phyloP scores from a whole-genome alignment of 2,113 vertebrate species.

The Xiphorhynchus elegans region DNA sequence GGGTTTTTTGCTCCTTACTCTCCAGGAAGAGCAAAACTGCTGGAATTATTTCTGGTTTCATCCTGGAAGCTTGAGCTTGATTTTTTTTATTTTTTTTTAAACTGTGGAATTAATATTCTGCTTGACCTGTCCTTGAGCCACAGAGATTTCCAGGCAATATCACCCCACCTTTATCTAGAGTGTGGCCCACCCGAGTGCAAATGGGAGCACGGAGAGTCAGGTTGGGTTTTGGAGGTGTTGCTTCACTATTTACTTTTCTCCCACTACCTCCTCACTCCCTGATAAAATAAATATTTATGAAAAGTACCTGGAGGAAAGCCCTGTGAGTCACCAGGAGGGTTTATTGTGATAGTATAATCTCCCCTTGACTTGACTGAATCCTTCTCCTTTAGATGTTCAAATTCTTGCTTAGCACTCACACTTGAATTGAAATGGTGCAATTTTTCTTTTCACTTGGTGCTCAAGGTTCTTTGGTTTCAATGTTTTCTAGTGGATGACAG shows the following conservation, averaged over 20 bases:
- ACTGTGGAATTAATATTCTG: background rate
- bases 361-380: background rate
- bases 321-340: background rate
- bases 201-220: background rate
- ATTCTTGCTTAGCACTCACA: background rate
- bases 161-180: background rate
- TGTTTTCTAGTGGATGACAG: background rate
- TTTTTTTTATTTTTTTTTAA: background rate
- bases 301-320: background rate
- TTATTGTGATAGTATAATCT: background rate
- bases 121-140: background rate
- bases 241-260: background rate
- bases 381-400: background rate
- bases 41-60: background rate
- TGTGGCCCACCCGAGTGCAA: background rate
- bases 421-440: background rate
- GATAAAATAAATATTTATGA: background rate
- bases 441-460: background rate
- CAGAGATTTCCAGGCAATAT: background rate
- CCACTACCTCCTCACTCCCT: background rate
- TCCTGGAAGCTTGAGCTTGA: background rate
- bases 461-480: background rate
- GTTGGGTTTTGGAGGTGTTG: conserved; percentile 5
- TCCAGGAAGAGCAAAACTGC: background rate
- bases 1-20: background rate